Evolutionary conservation across 2,888 invertebrate species (phyloP).

Genomic region (Troides aeacus): DNA sequence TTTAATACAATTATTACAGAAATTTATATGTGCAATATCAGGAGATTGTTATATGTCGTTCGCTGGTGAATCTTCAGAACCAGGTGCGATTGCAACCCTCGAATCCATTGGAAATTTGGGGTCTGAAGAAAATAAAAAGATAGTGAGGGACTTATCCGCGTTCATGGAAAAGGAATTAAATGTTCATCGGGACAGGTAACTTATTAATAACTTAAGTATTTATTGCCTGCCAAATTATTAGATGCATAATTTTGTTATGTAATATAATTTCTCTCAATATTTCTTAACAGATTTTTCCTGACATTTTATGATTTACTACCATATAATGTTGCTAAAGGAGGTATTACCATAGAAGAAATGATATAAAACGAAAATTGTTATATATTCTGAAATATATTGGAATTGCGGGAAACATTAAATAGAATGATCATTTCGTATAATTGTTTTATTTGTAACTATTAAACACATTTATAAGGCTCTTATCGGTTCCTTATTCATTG

Average conservation of each 20-base stretch:
- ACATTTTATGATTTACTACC: conserved; percentile 54
- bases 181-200: conserved; percentile 46
- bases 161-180: conserved; percentile 56
- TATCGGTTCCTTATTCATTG: no score
- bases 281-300: conserved; percentile 58
- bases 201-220: not conserved
- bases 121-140: conserved; percentile 38
- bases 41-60: conserved; percentile 35
- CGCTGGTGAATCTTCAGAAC: conserved; percentile 33
- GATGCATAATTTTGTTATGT: not conserved
- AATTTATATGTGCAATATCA: conserved; percentile 35
- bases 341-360: conserved; percentile 36
- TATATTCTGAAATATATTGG: not conserved
- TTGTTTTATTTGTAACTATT: no score
- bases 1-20: conserved; percentile 31
- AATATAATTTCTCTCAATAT: not conserved
- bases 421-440: no score
- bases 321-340: conserved; percentile 44
- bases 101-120: conserved; percentile 42
- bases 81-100: conserved; percentile 35
- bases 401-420: no score
- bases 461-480: no score
- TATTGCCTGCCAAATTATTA: not conserved
- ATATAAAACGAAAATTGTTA: conserved; percentile 2
- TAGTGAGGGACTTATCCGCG: conserved; percentile 47